These are phyloP conservation scores for Chionodraco myersi DNA, from an alignment of 2,113 vertebrate species.

Conservation along the genomic window DNA sequence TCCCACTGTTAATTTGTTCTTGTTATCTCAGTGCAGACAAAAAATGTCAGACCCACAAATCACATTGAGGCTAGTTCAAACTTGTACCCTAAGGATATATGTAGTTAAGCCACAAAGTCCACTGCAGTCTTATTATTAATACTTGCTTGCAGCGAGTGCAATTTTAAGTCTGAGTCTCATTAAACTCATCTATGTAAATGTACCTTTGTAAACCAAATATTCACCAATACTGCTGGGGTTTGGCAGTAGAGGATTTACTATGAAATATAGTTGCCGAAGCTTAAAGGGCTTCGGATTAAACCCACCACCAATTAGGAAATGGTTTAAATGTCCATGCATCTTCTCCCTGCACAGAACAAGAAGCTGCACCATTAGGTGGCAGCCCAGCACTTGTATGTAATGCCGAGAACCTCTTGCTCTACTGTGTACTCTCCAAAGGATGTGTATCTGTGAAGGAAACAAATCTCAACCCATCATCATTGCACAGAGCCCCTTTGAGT, in stretches of 20 bases:
- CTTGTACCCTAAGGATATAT: constrained; percentile 13
- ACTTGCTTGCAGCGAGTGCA: constrained; percentile 2
- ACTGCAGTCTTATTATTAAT: not conserved
- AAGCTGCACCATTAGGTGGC: constrained; percentile 71
- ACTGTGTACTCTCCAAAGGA: constrained; percentile 17
- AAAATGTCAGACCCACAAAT: constrained; percentile 37
- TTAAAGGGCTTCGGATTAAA: constrained; percentile 7
- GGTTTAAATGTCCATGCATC: not conserved
- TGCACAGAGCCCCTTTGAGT: constrained; percentile 30
- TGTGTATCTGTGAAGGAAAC: constrained; percentile 25
- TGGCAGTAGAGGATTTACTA: constrained; percentile 3
- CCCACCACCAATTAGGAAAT: not conserved
- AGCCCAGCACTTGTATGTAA: constrained; percentile 60
- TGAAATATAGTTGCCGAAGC: not conserved
- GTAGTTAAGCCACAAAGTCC: constrained; percentile 7
- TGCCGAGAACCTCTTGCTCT: constrained; percentile 7
- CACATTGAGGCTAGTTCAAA: constrained; percentile 14
- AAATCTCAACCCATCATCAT: constrained; percentile 27
- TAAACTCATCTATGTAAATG: constrained; percentile 18
- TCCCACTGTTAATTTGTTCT: constrained; percentile 43
- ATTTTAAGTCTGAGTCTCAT: constrained; percentile 20
- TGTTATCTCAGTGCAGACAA: constrained; percentile 40
- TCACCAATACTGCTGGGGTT: not conserved
- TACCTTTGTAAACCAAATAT: constrained; percentile 14
- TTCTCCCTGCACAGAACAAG: constrained; percentile 11